A percentile compares a stretch with the other conserved stretches of the same genome.
Conservation (phyloP, 30 jellyfish, hydroid and myxozoan species). For the Aurelia aurita complex sp. Pacific region DNA sequence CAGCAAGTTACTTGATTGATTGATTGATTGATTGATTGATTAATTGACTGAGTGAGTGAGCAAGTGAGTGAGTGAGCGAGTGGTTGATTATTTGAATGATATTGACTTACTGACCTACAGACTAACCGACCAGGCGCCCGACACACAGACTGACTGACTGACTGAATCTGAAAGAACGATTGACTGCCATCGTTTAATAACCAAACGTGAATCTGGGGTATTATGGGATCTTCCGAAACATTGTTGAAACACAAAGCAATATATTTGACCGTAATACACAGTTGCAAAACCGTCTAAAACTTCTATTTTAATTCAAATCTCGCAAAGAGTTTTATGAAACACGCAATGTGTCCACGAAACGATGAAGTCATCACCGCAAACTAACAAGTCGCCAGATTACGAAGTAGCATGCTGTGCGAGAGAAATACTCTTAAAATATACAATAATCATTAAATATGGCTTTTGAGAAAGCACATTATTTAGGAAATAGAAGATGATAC, state of each 20-base stretch:
- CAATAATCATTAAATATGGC: constrained; percentile 4
- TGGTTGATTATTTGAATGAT: no score
- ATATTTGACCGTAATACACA: not conserved
- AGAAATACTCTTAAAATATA: not conserved
- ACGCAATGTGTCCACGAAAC: constrained; percentile 44
- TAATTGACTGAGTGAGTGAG: no score
- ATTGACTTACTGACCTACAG: no score
- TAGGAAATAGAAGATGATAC: constrained; percentile 28
- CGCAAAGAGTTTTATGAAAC: not conserved
- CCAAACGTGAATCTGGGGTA: no score
- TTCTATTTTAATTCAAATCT: not conserved
- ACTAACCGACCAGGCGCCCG: no score
- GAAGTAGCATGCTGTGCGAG: constrained; percentile 27
- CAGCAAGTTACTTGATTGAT: no score
- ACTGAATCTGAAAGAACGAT: no score
- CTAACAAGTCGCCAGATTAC: constrained; percentile 39
- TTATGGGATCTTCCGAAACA: no score
- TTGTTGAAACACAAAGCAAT: not conserved
- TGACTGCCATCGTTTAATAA: no score
- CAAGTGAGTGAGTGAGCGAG: no score
- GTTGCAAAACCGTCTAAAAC: not conserved
- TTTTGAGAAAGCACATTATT: not conserved
- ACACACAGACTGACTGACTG: no score
- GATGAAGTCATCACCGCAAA: constrained; percentile 10
- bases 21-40: no score